Evolutionary conservation across 2,113 vertebrate species (phyloP), one percentile per base, ranked within the genome.

Genomic region (Nothocercus julius): DNA sequence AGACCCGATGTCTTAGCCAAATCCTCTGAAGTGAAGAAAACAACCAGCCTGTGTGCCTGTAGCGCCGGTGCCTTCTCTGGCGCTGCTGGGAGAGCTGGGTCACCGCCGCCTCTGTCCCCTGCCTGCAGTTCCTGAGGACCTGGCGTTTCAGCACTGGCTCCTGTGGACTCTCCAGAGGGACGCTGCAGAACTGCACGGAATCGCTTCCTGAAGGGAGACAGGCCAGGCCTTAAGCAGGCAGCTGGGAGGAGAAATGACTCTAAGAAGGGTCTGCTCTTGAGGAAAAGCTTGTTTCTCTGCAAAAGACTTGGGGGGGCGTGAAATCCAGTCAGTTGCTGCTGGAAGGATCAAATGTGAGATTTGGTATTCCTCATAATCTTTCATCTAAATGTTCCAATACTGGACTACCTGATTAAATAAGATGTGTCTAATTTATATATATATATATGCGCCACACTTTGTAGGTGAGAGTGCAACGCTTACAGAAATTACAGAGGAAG

Each of bases 101-200:
- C 78, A 30, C 49, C 49, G 19, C 40, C 32, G 4, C 44, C n/a
- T 13, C 27, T 47, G 42, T 19, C 42, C 93, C 30, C 42, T 76
- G 59, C 63, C 89, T 77, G 73, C 40, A 82, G 76, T 89, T 93
- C 13, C 44, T 38, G 30, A 40, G 94, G 94, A 91, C 67, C 72
- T 95, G 96, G 93, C 2, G 0, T 91, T 95, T 85, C 44, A 17
- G 40, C 62, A 30, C 45, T 91, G 77, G 69, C 63, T 34, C 59
- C 40, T 53, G 27, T 45, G 51, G 70, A 7, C 30, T 92, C 62
- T 84, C 78, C 19, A 49, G 59, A 80, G 75, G 59, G 49, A 89
- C 80, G 34, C 63, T 70, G 21, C 49, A 77, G 75, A 80, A 87
- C 87, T 0, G 2, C 70, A 82, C 5, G 27, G 49, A 92, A 82